Evolutionary conservation across 2,113 vertebrate species (phyloP), one percentile per base, ranked within the genome.

Genomic region (Psettodes erumei): DNA sequence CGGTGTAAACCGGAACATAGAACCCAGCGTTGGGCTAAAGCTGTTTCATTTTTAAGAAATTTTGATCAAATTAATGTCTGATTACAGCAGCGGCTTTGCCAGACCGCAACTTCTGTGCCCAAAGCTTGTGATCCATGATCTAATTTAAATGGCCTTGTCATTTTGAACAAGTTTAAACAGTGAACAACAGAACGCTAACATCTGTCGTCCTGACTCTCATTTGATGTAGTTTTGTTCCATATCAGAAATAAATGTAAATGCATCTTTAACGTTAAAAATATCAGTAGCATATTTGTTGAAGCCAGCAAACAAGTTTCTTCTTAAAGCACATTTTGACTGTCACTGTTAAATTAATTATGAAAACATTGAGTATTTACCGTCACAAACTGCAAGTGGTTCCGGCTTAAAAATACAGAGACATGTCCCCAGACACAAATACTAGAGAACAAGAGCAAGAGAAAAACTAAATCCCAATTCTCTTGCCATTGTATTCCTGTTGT

Each of bases 291-390:
- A 50, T 56, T 38, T 40, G 32, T 71, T 38, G 13, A 74, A 37
- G 37, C 3, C n/a, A 21, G 6, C 18, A 15, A 28, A 37, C 3
- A 23, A 18, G 21, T 66, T 13, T 71, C 10, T 12, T 59, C 21
- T 65, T 12, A 27, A 55, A 48, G 19, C 32, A n/a, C 15, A 50
- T 21, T 43, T 63, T n/a, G 30, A 1, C 4, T 38, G 51, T 50
- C 45, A 21, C 51, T 71, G 53, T 53, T 66, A 25, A 25, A 79
- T 79, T 35, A 72, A 66, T 71, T 12, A 65, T 78, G 67, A 51
- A 50, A 64, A 58, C 16, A 50, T 77, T 15, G 64, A 65, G 43
- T 59, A 71, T 79, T 79, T 79, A 78, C 43, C 50, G 27, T 38
- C 28, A 35, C 27, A 66, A 53, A 67, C 21, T 60, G 45, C 54